Percentiles rank a stretch among this genome's conserved stretches.
Evolutionary conservation across 2,113 vertebrate genomes (phyloP).

Genomic region (Otis tarda): DNA sequence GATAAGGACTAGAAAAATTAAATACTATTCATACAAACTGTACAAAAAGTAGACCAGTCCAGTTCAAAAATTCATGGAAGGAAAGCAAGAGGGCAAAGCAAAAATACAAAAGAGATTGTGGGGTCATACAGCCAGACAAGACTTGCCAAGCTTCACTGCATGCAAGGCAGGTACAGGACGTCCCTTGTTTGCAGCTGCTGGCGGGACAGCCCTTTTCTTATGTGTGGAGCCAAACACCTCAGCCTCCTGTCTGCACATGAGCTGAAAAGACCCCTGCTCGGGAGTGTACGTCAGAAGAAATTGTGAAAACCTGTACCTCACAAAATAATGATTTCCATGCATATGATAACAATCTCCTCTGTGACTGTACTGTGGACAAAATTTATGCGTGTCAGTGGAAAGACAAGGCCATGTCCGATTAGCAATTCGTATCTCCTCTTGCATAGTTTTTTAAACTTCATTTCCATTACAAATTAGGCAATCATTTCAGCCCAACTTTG

Average conservation of each 20-base stretch:
- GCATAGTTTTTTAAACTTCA: background rate
- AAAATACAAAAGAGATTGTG: background rate
- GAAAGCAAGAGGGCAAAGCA: background rate
- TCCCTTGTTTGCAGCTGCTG: background rate
- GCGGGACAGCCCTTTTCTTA: background rate
- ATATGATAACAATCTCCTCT: no score
- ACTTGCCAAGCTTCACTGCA: no score
- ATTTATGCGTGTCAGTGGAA: background rate
- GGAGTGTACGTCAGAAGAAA: background rate
- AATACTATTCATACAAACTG: background rate
- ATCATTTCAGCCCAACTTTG: background rate
- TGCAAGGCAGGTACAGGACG: accelerated
- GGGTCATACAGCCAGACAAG: background rate
- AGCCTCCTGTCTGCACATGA: accelerated
- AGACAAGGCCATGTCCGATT: background rate
- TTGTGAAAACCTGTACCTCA: background rate
- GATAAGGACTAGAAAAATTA: background rate
- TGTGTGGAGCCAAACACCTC: background rate
- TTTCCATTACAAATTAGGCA: background rate
- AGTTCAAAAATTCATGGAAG: background rate
- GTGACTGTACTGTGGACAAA: background rate
- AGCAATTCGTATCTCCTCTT: background rate
- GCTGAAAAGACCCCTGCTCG: background rate
- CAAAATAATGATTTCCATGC: background rate
- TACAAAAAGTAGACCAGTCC: background rate